Conservation (phyloP, 2,888 invertebrate genomes). For the Calliopum simillimum region DNA sequence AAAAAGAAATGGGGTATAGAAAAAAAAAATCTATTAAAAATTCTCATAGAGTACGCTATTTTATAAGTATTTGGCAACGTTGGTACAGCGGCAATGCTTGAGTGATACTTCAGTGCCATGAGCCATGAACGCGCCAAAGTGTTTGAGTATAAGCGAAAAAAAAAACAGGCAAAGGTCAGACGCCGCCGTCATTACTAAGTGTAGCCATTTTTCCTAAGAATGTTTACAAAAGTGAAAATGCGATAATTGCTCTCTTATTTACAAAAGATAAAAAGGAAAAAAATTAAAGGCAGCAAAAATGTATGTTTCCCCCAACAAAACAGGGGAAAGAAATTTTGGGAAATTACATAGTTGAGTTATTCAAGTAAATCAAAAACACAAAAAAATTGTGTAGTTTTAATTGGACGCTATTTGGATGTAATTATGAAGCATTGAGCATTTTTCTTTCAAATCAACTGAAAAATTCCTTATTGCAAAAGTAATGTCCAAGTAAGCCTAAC, state of each 20-base stretch:
- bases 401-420: not conserved
- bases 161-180: constrained; percentile 12
- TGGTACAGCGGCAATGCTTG: too few species aligned
- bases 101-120: too few species aligned
- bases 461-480: too few species aligned
- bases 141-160: too few species aligned
- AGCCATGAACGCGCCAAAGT: too few species aligned
- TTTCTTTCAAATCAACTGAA: too few species aligned
- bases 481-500: not conserved
- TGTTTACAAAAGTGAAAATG: too few species aligned
- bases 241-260: too few species aligned
- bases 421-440: not conserved
- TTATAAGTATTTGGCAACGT: too few species aligned
- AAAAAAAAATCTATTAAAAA: not conserved
- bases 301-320: not conserved
- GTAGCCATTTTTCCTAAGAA: not conserved
- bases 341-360: not conserved
- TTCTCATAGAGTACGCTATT: too few species aligned
- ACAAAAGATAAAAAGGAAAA: too few species aligned
- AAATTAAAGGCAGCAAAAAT: too few species aligned
- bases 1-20: not conserved
- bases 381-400: not conserved
- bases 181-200: not conserved
- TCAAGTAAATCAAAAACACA: not conserved
- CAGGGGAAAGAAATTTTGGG: not conserved